Evolutionary conservation across 2,888 invertebrate species (phyloP), one percentile per base, ranked within the genome.

Genomic region (Catocala sponsa): DNA sequence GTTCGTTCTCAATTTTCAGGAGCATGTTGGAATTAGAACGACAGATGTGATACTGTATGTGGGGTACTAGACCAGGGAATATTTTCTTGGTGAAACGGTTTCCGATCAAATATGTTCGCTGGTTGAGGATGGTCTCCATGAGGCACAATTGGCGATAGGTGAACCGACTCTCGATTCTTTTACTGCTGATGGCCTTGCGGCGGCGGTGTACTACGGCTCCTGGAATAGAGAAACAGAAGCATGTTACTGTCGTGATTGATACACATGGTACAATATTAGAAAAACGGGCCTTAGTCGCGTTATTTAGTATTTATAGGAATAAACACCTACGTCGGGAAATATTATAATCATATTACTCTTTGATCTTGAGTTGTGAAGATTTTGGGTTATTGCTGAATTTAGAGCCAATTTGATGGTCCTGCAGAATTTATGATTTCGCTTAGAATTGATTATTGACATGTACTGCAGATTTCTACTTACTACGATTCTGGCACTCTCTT

Each of bases 1-100:
- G 95, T 86, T 96, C 96, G 92, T 96, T 97, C 88, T 96, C 96
- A 81, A 96, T 94, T 91, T 95, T 96, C 90, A 96, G 91, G 86
- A 96, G 95, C 97, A 97, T 97, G 89, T 96, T 96, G 74, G 87
- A 78, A 75, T 84, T 87, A 54, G 82, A 85, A 12, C 88, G 84
- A 59, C 85, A 85, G 81, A 85, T 81, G 68, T 88, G 88, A 70
- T 91, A 88, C 65, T 90, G 89, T 79, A 86, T 85, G 79, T 85
- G 91, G 55, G 88, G 88, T 9, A 81, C 79, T 13, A 85, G 75
- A 32, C 87, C 85, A 41, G 86, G 83, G 76, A 83, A 80, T 56
- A 72, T 80, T 70, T 85, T 89, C 76, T 83, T 85, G 53, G 86
- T 87, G 81, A 85, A 89, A 55, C 85, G 85, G 76, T 82, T 88